Conservation (phyloP, 2,113 vertebrate species). For the Phyllostomus hastatus region DNA sequence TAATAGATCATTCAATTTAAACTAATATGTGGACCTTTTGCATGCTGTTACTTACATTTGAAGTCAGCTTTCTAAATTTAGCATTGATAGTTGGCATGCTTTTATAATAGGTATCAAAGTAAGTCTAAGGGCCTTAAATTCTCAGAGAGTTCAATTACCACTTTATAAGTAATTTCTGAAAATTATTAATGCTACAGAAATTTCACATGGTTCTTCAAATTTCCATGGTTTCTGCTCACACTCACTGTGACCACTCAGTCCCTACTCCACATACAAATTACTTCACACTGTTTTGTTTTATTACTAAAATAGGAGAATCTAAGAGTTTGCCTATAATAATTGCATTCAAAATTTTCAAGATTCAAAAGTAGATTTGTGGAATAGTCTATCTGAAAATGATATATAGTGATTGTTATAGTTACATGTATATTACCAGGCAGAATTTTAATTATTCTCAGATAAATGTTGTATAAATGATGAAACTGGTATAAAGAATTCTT, state of each 20-base stretch:
- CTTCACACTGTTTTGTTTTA: neutral
- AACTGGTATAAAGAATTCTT: neutral
- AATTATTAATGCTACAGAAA: neutral
- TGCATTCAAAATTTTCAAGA: neutral
- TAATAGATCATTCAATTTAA: constrained; percentile 1
- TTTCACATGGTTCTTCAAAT: neutral
- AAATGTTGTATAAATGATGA: neutral
- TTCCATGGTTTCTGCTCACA: neutral
- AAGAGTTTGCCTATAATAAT: neutral
- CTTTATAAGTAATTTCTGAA: constrained; percentile 2
- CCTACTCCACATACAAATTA: neutral
- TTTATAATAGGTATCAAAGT: neutral
- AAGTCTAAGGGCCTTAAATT: neutral
- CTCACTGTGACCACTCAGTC: neutral
- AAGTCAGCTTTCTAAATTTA: neutral
- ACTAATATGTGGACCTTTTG: neutral
- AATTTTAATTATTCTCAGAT: constrained; percentile 12
- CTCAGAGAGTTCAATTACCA: neutral
- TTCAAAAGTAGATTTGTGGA: neutral
- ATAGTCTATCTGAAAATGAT: neutral
- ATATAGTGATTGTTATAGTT: neutral
- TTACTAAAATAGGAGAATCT: neutral
- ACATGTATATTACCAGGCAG: neutral
- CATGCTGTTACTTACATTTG: neutral
- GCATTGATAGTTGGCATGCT: neutral